Evolutionary conservation across 2,888 invertebrate genomes (phyloP).

Genomic region (Lasioglossum marginatum): DNA sequence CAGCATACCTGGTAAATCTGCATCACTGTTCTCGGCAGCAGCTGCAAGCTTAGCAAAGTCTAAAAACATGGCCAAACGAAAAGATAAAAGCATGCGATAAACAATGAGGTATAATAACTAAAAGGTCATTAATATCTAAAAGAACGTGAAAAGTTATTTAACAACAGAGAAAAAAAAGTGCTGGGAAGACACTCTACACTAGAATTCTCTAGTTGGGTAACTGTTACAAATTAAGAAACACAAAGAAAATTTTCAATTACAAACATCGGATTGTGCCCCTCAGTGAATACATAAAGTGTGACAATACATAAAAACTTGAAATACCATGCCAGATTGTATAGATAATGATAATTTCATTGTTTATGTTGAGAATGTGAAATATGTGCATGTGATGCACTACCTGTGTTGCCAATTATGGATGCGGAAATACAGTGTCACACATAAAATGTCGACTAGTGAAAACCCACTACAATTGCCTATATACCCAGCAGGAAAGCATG

Average conservation of each 20-base stretch:
- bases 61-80: constrained; percentile 81
- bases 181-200: not conserved
- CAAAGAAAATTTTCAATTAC: constrained; percentile 33
- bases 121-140: constrained; percentile 55
- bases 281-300: constrained; percentile 28
- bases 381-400: constrained; percentile 17
- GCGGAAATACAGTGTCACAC: constrained; percentile 31
- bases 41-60: constrained; percentile 84
- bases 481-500: constrained; percentile 49
- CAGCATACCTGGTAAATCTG: constrained; percentile 79
- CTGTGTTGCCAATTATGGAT: constrained; percentile 13
- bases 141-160: constrained; percentile 41
- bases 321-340: constrained; percentile 59
- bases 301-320: constrained; percentile 26
- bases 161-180: constrained; percentile 4
- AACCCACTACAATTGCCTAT: constrained; percentile 17
- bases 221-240: constrained; percentile 35
- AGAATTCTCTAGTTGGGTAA: not conserved
- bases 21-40: constrained; percentile 78
- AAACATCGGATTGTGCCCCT: constrained; percentile 3
- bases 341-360: constrained; percentile 21
- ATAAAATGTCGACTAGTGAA: constrained; percentile 24
- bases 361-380: not conserved
- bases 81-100: constrained; percentile 82
- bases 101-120: constrained; percentile 62